Evolutionary conservation across 2,113 vertebrate species (phyloP), one percentile per base, ranked within the genome.

Genomic region (Pagrus major): DNA sequence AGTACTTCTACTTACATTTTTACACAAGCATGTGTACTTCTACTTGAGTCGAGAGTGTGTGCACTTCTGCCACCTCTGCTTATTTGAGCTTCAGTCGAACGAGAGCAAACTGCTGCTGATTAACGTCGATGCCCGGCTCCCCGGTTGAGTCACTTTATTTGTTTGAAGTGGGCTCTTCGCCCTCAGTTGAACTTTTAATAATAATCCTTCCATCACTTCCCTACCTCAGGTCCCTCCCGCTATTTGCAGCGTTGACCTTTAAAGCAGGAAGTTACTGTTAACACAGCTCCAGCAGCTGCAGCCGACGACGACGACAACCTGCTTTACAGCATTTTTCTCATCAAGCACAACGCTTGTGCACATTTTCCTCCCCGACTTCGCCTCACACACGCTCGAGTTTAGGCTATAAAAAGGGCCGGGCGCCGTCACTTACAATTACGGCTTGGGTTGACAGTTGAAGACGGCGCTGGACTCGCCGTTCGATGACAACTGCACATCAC

Each of bases 241-340:
- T 74, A 91, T 91, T 89, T 89, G 84, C 64, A 84, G 88, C 35
- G 2, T 55, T 92, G 89, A 93, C 90, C 92, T 92, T 93, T 93
- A 69, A 87, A 88, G 76, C 89, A 91, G 91, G 91, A 94, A 92
- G 86, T 88, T 27, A 81, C 81, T 76, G 83, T 82, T 67, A 74
- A 74, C 78, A 61, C 71, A 27, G 86, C 74, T 67, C 69, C 29
- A 33, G 70, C 87, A 82, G 81, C 80, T 78, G 80, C 79, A 52
- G 39, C 39, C 39, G 16, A 35, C 44, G 37, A 35, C 44, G 37
- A 63, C 81, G 27, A 65, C 86, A 85, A 83, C 81, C 76, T 84
- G 83, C 77, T 90, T 76, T 77, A 77, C 85, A 84, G 63, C 81
- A 80, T 83, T 85, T 86, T 76, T 56, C 58, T 79, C 56, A 55